Evolutionary conservation across 2,888 invertebrate genomes (phyloP), one percentile per base, ranked within the genome.

Genomic region (Aricia artaxerxes): DNA sequence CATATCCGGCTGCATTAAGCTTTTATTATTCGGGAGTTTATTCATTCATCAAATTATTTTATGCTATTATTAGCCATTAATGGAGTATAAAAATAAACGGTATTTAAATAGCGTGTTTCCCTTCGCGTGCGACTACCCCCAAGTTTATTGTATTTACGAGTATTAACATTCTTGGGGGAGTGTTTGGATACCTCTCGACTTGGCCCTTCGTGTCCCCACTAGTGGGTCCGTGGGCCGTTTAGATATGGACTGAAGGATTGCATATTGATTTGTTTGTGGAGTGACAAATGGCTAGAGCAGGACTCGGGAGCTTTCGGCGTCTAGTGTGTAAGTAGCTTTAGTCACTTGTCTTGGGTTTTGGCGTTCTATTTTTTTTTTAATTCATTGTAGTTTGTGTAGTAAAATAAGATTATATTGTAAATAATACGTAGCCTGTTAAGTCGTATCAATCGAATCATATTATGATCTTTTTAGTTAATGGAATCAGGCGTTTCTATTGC

Each of bases 131-230:
- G 83, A 82, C 81, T 84, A 83, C 81, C 87, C 88, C 9, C 86
- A 88, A 88, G 87, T 89, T 89, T 89, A 90, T 89, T 89, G 89
- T 88, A 88, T 87, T 85, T 85, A 87, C 87, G 88, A 91, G 92
- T 92, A 93, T 94, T 93, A 94, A 93, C 93, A 94, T 94, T 93
- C 93, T 89, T 91, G 85, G 88, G 91, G 79, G 92, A 92, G 92
- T 93, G 91, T 91, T 92, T 90, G 91, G 92, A 92, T 92, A 92
- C 88, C 90, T 89, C 85, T 83, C 80, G 81, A 83, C 82, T 83
- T 83, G 82, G 84, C 80, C 82, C 82, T 84, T 83, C 84, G 83
- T 84, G 83, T 80, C 79, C 80, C 81, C 69, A 69, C 69, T 69
- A 69, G 69, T 69, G 69, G 69, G 35, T 9, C 16, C 49, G 75